phyloP scores from a whole-genome alignment of 2,888 invertebrate species.

The Aspidapion aeneum region DNA sequence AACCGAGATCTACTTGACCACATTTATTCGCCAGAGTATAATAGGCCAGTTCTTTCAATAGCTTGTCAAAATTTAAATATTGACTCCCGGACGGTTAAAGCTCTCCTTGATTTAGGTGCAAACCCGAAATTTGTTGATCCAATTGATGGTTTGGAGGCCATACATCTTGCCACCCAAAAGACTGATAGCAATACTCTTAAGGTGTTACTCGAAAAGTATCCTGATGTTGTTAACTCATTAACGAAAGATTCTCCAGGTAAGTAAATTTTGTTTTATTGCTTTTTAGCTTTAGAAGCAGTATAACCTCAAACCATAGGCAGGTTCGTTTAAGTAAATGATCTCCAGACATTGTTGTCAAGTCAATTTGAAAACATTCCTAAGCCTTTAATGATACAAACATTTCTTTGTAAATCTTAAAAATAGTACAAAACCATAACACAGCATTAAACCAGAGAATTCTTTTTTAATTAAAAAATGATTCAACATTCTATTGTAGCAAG shows the following conservation, averaged over 20 bases:
- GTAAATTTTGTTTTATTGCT: no score
- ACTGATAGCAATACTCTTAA: conserved; percentile 49
- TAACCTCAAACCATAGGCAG: no score
- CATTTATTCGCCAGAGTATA: conserved; percentile 53
- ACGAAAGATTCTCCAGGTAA: neutral
- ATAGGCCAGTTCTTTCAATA: conserved; percentile 49
- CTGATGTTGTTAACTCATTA: conserved; percentile 18
- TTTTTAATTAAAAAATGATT: no score
- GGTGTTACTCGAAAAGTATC: conserved; percentile 46
- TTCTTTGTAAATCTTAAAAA: no score
- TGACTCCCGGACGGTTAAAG: conserved; percentile 54
- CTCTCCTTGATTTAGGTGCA: conserved; percentile 58
- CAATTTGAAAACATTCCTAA: no score
- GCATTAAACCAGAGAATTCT: no score
- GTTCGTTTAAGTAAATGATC: no score
- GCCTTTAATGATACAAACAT: no score
- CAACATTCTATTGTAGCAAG: no score
- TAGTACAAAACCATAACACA: no score
- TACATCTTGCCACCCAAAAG: conserved; percentile 62
- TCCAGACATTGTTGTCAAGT: no score
- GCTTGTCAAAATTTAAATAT: conserved; percentile 57
- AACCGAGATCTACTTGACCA: conserved; percentile 52
- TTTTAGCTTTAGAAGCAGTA: no score
- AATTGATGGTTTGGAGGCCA: conserved; percentile 55
- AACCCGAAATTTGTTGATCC: conserved; percentile 55